Base-by-base conservation (phyloP, 2,888 invertebrate species). In the Dexiosoma caninum region DNA sequence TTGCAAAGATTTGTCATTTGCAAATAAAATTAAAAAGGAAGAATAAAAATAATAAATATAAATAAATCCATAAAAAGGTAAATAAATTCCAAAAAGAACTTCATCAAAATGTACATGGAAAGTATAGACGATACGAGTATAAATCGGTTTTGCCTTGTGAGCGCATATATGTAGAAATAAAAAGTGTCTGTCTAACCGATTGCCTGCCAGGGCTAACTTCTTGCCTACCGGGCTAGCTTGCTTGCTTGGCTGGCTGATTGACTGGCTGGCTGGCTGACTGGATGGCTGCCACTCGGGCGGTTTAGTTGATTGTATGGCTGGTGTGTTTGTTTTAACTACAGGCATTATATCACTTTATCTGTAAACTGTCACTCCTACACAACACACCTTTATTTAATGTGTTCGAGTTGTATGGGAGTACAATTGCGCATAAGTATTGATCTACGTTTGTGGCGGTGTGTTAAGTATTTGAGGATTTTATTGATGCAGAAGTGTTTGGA, bases 341-440 rank as follows among this genome's bases (percentile, higher is more conserved):
- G 72, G 44, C 81, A 81, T 81, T 81, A 81, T 81, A 81, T 81
- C 81, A 81, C 81, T 77, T 81, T 81, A 81, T 81, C 81, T 74
- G 77, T 77, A 72, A 81, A 81, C 77, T 81, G 81, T 81, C 81
- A 81, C 81, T 77, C 81, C 81, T 77, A 81, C 81, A 81, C 77
- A 81, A 51, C 72, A 80, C 81, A 81, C 81, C 81, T 81, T 81
- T 77, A 81, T 81, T 77, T 74, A 69, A 77, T 49, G 40, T 62
- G 74, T 59, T 62, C 72, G 55, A 64, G 40, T 21, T 7, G 40
- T 59, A 23, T 70, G 6, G 27, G n/a, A n/a, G n/a, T n/a, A 46
- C 57, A 40, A 40, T 62, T 62, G 55, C 23, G 66, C 53, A 27
- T 57, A n/a, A 53, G 59, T 67, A 51, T 67, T 53, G 69, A 71